Evolutionary conservation across 2,888 invertebrate genomes (phyloP).

Genomic region (Periphyllus acericola): DNA sequence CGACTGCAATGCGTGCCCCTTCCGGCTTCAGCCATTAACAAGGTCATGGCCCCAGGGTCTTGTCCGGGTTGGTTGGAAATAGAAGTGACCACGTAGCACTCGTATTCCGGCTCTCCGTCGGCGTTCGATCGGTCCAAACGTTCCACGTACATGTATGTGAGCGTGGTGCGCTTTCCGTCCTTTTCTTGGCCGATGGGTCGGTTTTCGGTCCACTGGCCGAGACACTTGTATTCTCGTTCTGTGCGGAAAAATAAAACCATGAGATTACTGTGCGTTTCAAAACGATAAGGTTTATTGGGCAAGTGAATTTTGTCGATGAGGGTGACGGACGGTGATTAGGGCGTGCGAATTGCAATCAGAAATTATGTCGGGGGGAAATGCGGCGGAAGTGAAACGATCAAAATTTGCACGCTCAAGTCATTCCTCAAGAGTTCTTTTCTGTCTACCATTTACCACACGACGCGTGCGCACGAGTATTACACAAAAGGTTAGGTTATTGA

Average conservation of each 20-base stretch:
- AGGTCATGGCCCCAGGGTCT: neutral
- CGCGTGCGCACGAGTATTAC: too few relatives aligned
- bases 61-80: neutral
- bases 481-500: too few relatives aligned
- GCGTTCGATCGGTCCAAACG: neutral
- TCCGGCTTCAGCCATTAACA: neutral
- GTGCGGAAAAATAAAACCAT: neutral
- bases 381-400: too few relatives aligned
- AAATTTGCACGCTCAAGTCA: too few relatives aligned
- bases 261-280: neutral
- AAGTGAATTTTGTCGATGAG: neutral
- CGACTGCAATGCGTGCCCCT: neutral
- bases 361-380: too few relatives aligned
- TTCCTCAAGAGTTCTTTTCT: too few relatives aligned
- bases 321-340: neutral
- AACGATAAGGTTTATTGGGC: neutral
- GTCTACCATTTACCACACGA: too few relatives aligned
- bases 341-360: too few relatives aligned
- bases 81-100: constrained; percentile 17
- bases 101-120: neutral
- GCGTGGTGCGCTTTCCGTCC: neutral
- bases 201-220: neutral
- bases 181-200: neutral
- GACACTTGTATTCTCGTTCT: constrained; percentile 19
- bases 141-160: constrained; percentile 6